Conservation (phyloP, 2,113 vertebrate genomes). For the Ivindomyrus marchei region DNA sequence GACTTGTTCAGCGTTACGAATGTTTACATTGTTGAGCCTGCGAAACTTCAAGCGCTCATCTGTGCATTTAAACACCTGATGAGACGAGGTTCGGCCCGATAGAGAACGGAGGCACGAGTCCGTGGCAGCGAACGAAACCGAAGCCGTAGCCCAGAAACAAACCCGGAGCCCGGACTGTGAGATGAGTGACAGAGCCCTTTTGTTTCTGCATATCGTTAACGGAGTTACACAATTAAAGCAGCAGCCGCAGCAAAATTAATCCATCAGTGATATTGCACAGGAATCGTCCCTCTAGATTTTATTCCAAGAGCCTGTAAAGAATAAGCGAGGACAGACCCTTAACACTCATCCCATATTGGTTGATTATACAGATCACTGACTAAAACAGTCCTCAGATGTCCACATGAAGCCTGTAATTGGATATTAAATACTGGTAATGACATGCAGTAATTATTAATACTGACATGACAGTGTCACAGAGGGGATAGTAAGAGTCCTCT, state of each 20-base stretch:
- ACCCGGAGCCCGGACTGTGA: background rate
- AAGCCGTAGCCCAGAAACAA: no score
- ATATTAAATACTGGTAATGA: background rate
- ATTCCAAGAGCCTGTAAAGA: background rate
- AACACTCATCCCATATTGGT: background rate
- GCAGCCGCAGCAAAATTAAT: background rate
- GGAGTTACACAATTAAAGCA: background rate
- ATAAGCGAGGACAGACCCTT: background rate
- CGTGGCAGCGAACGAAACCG: conserved; percentile 8
- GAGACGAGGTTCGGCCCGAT: conserved; percentile 39
- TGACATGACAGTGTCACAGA: background rate
- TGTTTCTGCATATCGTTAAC: background rate
- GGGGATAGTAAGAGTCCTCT: background rate
- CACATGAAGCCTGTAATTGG: background rate
- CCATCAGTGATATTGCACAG: background rate
- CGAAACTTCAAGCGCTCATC: conserved; percentile 38
- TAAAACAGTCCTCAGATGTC: background rate
- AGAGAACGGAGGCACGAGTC: conserved; percentile 33
- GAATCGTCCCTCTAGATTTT: background rate
- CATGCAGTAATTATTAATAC: background rate
- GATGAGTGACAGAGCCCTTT: background rate
- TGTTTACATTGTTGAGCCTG: conserved; percentile 55
- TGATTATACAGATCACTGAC: background rate
- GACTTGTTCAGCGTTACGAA: conserved; percentile 45
- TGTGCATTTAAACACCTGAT: conserved; percentile 20